Evolutionary conservation across 2,888 invertebrate species (phyloP).

Genomic region (Lucinisca nassula): DNA sequence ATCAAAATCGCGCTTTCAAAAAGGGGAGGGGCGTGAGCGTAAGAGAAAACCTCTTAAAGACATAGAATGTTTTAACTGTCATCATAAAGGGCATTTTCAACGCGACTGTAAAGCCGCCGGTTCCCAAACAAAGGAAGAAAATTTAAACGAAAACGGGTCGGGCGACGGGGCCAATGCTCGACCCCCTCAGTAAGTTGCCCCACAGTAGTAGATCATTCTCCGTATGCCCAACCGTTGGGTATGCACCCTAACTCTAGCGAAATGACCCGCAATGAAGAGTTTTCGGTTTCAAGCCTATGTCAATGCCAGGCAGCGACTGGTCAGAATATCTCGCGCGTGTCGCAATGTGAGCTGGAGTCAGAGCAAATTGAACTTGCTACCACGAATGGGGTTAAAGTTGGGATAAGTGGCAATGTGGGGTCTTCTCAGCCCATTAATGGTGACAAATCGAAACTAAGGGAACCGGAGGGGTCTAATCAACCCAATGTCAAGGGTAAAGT

Average conservation of each 20-base stretch:
- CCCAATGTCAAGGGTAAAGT: not conserved
- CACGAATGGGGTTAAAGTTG: too few relatives aligned
- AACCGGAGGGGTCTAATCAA: not conserved
- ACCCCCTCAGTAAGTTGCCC: not conserved
- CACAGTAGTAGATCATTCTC: not conserved
- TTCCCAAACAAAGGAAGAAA: slow-evolving; percentile 53
- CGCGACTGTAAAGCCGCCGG: not conserved
- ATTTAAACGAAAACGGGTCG: slow-evolving; percentile 15
- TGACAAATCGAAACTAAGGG: too few relatives aligned
- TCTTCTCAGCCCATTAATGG: too few relatives aligned
- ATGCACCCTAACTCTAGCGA: not conserved
- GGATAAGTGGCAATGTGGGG: too few relatives aligned
- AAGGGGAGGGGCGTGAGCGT: too few relatives aligned
- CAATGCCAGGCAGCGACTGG: not conserved
- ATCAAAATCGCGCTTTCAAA: too few relatives aligned
- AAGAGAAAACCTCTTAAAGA: not conserved
- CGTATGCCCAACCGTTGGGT: not conserved
- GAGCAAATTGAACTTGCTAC: too few relatives aligned
- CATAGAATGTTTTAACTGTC: not conserved
- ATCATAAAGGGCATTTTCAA: not conserved
- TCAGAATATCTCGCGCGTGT: too few relatives aligned
- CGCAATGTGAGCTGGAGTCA: not conserved
- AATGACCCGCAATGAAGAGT: not conserved
- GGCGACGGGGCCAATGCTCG: not conserved
- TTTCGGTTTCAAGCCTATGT: not conserved